Evolutionary conservation across 2,888 invertebrate species (phyloP), one percentile per base, ranked within the genome.

Genomic region (Eucriotettix oculatus): DNA sequence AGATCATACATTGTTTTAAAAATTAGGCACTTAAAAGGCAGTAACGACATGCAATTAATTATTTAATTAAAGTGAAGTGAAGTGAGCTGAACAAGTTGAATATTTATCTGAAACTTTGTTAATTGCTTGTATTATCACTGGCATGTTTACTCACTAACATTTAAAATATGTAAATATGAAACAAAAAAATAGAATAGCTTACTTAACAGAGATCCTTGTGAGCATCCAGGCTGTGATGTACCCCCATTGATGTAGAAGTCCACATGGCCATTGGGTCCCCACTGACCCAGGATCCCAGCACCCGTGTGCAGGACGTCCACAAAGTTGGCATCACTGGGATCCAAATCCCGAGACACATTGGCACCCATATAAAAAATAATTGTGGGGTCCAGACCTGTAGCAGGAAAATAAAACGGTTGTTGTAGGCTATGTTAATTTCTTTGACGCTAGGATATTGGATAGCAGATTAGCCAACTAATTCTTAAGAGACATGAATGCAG

Each of bases 161-260:
- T 44, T 44, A 44, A 44, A 11, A 14, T 44, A 44, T 44, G 14
- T 14, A 44, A 14, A 11, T 11, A 11, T 44, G 14, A 44, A 44
- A 44, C 10, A 44, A 14, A 44, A 29, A 29, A 29, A 2, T 29
- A 29, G 7, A 29, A 29, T 29, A 29, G n/a, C 83, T 83, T 79
- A 90, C 90, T 86, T 68, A 90, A 87, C 56, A 90, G 77, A 0
- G 89, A 89, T 63, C 86, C 81, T 61, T 87, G 87, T 5, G 86
- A 85, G 70, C 91, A 91, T 62, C 90, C 90, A 0, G 91, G 91
- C 68, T 91, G 91, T 69, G 90, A 87, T 43, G 90, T 89, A 40
- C 91, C 87, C 0, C 91, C 91, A 68, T 91, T 91, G 57, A 91
- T 87, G 72, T 90, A 91, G 72, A 90, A 91, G 71, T 91, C 91